Base-by-base conservation (phyloP, 2,113 vertebrate species). In the Scopus umbretta region DNA sequence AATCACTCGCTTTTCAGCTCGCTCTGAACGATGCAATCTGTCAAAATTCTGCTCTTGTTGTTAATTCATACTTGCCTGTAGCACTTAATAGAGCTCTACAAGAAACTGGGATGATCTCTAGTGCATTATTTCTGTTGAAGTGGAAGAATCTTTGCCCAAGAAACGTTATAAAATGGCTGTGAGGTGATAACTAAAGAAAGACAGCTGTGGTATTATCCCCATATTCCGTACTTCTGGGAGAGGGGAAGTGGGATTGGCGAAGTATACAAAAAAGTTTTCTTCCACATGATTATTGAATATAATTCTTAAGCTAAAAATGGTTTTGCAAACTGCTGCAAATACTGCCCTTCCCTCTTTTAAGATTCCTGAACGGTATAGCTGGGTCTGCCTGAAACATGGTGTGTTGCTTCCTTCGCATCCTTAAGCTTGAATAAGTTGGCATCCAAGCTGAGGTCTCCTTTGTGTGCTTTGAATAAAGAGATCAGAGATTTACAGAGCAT, bases 1-100 rank as follows among this genome's bases (percentile, higher is more conserved):
- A 68, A 34, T 21, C 18, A 2, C 42, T 56, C 2, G 0, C 27
- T 68, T 23, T 56, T 40, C 61, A 40, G 0, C 43, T 34, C 2
- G 25, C 25, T 76, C 76, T 67, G 49, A 67, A 56, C 1, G 0
- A 49, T 53, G 61, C 3, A 10, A 9, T 52, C 5, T 7, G 26
- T 47, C 53, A 45, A 2, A 34, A 52, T 67, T 19, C 75, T 78
- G 42, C 34, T 81, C 22, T 42, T 56, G 13, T 40, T 25, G 40
- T 67, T 62, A 62, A 47, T 49, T 42, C 17, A 2, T 62, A 16
- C 40, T 43, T 52, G 47, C 32, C 34, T 49, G 17, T 27, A 47
- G 53, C 45, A 13, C 21, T 55, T 59, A 16, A 3, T 5, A 38
- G 68, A 62, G 27, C 42, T 76, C 47, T 32, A 13, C 16, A 10